Conservation (phyloP, 2,888 invertebrate species). For the Eilema griseolum region DNA sequence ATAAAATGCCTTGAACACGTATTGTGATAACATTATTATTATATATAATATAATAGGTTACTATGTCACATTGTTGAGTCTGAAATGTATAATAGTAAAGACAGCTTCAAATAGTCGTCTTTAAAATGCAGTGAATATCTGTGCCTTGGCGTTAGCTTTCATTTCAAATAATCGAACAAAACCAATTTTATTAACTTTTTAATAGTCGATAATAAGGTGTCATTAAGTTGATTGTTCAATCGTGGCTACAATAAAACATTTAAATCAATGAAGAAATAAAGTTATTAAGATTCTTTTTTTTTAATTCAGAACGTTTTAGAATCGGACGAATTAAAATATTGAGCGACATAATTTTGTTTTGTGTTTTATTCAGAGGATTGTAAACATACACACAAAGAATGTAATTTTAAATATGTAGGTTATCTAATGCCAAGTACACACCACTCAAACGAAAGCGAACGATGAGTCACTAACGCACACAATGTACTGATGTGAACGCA, state of each 20-base stretch:
- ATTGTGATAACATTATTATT: conserved; percentile 74
- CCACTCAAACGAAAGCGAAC: background rate
- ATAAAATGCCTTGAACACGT: conserved; percentile 70
- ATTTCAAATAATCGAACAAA: conserved; percentile 19
- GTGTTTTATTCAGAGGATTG: background rate
- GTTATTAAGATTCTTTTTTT: background rate
- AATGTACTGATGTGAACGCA: too few species aligned
- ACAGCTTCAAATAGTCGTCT: conserved; percentile 15
- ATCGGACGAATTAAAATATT: background rate
- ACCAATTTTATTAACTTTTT: background rate
- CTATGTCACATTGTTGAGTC: conserved; percentile 48
- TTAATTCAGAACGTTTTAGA: background rate
- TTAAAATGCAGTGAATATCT: conserved; percentile 3
- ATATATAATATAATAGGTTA: conserved; percentile 58
- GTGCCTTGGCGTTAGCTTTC: conserved; percentile 20
- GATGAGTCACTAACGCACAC: background rate
- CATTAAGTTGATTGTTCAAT: conserved; percentile 2
- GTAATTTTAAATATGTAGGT: background rate
- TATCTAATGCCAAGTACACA: background rate
- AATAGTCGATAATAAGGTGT: conserved; percentile 3
- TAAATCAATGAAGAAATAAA: conserved; percentile 2
- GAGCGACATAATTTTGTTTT: background rate
- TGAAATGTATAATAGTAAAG: conserved; percentile 24
- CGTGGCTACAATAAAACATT: background rate
- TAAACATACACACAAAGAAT: too few species aligned